These are phyloP conservation scores for Pluvialis apricaria DNA, from an alignment of 2,113 vertebrate genomes.

Conservation along the genomic window DNA sequence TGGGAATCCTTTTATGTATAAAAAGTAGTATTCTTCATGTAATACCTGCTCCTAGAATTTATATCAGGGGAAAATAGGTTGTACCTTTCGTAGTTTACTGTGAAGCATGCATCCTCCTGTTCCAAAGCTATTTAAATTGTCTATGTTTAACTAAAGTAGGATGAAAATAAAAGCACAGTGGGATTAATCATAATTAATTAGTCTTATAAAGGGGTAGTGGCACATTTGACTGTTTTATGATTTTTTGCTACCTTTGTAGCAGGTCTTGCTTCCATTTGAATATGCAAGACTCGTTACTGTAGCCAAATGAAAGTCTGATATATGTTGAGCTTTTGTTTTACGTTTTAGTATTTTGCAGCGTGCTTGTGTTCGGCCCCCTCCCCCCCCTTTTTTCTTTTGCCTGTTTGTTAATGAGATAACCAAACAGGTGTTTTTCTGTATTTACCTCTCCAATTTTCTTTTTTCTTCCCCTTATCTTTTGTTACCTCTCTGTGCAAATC, in stretches of 20 bases:
- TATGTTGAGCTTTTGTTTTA: neutral
- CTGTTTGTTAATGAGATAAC: rapidly evolving
- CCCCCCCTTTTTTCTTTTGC: rapidly evolving
- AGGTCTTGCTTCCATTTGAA: neutral
- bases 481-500: neutral
- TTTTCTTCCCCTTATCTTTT: neutral
- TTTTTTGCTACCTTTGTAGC: neutral
- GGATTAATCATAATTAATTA: neutral
- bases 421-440: neutral
- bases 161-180: neutral
- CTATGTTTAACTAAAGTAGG: conserved; percentile 18
- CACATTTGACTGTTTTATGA: neutral
- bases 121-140: conserved; percentile 6
- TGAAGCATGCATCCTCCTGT: neutral
- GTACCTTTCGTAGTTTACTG: neutral
- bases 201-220: neutral
- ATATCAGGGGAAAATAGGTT: neutral
- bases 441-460: neutral
- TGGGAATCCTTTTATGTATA: neutral
- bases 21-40: neutral
- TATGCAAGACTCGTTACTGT: neutral
- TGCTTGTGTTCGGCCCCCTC: neutral
- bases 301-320: neutral
- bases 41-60: neutral
- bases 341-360: neutral